A percentile compares a stretch with the other conserved stretches of the same genome.
Conservation (phyloP, 2,113 vertebrate genomes). For the Hemiscyllium ocellatum region DNA sequence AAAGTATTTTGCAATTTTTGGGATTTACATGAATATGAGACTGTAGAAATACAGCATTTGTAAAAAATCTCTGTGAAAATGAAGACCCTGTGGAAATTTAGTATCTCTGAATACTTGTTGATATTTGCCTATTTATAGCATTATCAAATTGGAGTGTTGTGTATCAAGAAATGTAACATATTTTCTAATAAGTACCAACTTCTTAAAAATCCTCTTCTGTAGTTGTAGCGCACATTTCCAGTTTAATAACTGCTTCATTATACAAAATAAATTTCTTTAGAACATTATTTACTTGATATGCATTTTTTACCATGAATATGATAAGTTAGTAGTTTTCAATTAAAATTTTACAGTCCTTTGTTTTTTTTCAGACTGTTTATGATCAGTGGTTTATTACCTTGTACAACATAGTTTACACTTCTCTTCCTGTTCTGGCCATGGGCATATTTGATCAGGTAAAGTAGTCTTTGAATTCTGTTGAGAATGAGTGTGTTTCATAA, state of each 20-base stretch:
- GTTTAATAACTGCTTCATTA: not conserved
- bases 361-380: slow-evolving; percentile 67
- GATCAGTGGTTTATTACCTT: slow-evolving; percentile 79
- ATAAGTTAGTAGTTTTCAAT: not conserved
- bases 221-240: not conserved
- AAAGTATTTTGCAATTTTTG: not conserved
- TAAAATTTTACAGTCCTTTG: not conserved
- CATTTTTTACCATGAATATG: not conserved
- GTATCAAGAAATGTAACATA: not conserved
- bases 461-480: not conserved
- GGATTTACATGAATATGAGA: not conserved
- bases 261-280: not conserved
- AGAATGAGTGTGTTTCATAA: not conserved
- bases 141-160: not conserved
- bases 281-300: not conserved
- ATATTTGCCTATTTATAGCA: not conserved
- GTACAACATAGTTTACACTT: slow-evolving; percentile 75
- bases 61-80: not conserved
- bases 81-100: not conserved
- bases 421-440: slow-evolving; percentile 70
- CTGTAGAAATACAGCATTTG: not conserved
- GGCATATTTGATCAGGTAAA: slow-evolving; percentile 77
- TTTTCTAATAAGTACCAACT: not conserved
- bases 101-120: not conserved
- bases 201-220: not conserved